Base-by-base conservation (phyloP, 2,113 vertebrate genomes). In the Engystomops pustulosus region DNA sequence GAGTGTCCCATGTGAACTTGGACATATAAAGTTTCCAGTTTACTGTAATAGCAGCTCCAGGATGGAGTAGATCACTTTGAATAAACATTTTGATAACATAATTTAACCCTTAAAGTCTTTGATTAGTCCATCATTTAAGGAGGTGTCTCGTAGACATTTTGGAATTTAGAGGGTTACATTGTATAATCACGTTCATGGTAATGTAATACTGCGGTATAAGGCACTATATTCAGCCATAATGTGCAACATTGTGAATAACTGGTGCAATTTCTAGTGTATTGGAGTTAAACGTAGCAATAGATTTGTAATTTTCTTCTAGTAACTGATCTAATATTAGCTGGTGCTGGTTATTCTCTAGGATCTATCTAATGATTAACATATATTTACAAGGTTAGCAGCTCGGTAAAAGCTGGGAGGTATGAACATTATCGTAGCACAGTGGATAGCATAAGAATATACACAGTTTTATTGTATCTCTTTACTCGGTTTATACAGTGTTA, bases 201-300 rank as follows among this genome's bases (percentile, higher is more conserved):
- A 41, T 58, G 14, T 58, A 72, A 44, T 45, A 60, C 68, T 72
- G 80, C 36, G 60, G 18, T 82, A 78, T 78, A 84, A 84, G 82
- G 72, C 82, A 84, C 72, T 78, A 68, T 84, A 55, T 84, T 84
- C 81, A 69, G 82, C 82, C 82, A 68, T 78, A 20, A 68, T 25
- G 18, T 77, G 36, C 12, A 51, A 36, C 27, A 83, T 76, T 75
- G 55, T 25, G 67, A 25, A 41, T 14, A 71, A 12, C 11, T 30
- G 70, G 25, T 49, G 44, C 17, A 12, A 47, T 47, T 49, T 47
- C 6, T 47, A 74, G 14, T 74, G 41, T 74, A 47, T 30, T 74
- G 70, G 41, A 74, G n/a, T 44, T 67, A 36, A 36, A 41, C 20
- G 7, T 70, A 70, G 18, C 8, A 70, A 45, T 47, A 30, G 70